A percentile compares a stretch with the other conserved stretches of the same genome.
Conservation (phyloP, 2,113 vertebrate species). For the Lontra canadensis region DNA sequence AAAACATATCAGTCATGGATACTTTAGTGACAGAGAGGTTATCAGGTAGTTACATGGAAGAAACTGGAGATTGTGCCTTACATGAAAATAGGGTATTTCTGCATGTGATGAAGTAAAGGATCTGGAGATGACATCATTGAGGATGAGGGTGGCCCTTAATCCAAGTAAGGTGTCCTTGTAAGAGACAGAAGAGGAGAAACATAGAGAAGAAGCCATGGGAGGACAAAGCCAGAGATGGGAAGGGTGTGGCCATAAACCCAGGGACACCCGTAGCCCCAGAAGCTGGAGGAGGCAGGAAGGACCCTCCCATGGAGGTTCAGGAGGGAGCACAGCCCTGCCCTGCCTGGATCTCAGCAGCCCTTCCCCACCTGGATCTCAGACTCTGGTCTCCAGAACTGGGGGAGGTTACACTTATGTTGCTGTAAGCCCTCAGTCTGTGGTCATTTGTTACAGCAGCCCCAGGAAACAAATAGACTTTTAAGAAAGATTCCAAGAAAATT, state of each 20-base stretch:
- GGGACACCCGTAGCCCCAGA: neutral
- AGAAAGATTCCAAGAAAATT: neutral
- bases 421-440: neutral
- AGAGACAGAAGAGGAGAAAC: neutral
- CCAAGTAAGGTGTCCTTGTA: neutral
- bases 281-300: neutral
- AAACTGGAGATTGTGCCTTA: neutral
- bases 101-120: neutral
- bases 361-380: too few relatives aligned
- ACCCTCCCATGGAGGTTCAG: neutral
- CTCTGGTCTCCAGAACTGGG: neutral
- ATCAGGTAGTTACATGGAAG: neutral
- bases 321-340: neutral
- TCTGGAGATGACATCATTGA: neutral
- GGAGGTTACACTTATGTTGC: neutral
- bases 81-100: neutral
- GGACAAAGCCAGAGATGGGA: neutral
- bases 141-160: neutral
- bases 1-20: neutral
- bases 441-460: neutral
- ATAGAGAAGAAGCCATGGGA: neutral
- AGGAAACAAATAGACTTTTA: neutral
- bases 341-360: too few relatives aligned
- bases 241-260: neutral
- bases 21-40: neutral